Conservation (phyloP, 2,888 invertebrate genomes). For the Drosophila anceps region DNA sequence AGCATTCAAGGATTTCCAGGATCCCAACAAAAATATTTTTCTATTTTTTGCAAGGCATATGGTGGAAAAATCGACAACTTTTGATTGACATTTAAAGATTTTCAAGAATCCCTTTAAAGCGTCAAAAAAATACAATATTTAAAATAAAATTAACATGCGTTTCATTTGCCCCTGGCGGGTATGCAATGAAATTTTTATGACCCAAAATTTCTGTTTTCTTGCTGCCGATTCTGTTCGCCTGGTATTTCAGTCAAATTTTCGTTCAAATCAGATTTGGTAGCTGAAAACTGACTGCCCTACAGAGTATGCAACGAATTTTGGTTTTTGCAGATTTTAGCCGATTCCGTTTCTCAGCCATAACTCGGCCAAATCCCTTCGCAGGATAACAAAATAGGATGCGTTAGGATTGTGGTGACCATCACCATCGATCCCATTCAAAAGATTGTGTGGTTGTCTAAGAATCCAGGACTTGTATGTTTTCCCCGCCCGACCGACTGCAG, state of each 20-base stretch:
- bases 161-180: too few relatives aligned
- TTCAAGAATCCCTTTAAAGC: too few relatives aligned
- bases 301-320: constrained; percentile 3
- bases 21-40: too few relatives aligned
- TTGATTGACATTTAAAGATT: too few relatives aligned
- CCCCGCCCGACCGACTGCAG: background rate
- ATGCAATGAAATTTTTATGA: too few relatives aligned
- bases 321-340: background rate
- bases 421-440: background rate
- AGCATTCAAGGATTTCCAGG: too few relatives aligned
- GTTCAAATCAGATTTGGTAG: background rate
- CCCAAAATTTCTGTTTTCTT: too few relatives aligned
- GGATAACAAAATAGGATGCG: background rate
- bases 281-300: background rate
- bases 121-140: too few relatives aligned
- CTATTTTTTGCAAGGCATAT: too few relatives aligned
- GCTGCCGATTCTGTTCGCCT: background rate
- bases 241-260: background rate
- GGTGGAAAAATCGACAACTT: too few relatives aligned
- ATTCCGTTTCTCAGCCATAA: background rate
- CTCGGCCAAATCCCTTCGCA: background rate
- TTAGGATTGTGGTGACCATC: background rate
- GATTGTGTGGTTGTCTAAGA: background rate
- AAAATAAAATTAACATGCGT: too few relatives aligned
- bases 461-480: background rate